Evolutionary conservation across 2,797 vertebrate species (phyloP).

Genomic region (Malurus leucopterus): DNA sequence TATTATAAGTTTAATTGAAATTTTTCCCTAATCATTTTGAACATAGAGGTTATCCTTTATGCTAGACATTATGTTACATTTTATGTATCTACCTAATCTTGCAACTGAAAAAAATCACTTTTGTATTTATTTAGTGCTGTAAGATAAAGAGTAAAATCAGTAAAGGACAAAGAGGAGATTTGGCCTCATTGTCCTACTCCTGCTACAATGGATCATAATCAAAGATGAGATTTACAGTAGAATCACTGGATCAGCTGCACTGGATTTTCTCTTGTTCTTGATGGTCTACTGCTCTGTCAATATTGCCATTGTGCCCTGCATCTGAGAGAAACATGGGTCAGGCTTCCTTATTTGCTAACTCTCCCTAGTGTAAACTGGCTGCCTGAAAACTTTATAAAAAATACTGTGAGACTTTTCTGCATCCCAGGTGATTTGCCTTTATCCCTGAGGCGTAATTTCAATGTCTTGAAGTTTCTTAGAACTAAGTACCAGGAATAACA

Average conservation of each 20-base stretch:
- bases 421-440: not conserved
- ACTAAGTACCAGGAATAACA: not conserved
- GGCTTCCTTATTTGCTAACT: not conserved
- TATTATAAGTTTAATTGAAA: fast-evolving
- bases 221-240: not conserved
- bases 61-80: not conserved
- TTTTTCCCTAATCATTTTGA: not conserved
- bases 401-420: not conserved
- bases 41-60: not conserved
- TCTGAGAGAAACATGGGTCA: not conserved
- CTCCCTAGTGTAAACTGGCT: not conserved
- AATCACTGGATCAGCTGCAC: not conserved
- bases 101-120: not conserved
- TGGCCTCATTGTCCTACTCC: not conserved
- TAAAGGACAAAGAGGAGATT: not conserved
- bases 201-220: not conserved
- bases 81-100: not conserved
- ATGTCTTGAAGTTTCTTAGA: not conserved
- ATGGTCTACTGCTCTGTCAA: not conserved
- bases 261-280: not conserved
- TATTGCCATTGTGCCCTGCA: not conserved
- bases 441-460: not conserved
- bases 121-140: not conserved
- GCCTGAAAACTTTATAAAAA: not conserved
- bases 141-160: not conserved